Evolutionary conservation across 2,113 vertebrate species (phyloP).

Genomic region (Salvelinus alpinus): DNA sequence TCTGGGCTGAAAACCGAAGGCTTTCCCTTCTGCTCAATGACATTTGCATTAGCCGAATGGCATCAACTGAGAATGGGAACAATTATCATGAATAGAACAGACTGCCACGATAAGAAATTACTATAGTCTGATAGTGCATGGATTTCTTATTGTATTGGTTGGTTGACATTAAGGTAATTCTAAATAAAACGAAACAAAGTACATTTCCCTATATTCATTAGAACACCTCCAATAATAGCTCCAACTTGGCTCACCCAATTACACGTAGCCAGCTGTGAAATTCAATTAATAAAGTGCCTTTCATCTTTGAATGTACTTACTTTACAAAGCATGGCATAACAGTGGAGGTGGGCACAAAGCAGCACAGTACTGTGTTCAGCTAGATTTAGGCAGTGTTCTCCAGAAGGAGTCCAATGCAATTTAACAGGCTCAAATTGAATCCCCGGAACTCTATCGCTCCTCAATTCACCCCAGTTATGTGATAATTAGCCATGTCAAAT

Average conservation of each 20-base stretch:
- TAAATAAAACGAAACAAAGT: neutral
- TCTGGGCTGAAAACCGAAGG: neutral
- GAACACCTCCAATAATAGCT: neutral
- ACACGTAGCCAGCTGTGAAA: constrained; percentile 8
- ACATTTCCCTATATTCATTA: constrained; percentile 4
- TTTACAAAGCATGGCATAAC: neutral
- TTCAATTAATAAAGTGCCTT: neutral
- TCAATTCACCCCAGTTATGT: neutral
- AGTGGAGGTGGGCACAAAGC: no score
- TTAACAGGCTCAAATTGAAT: neutral
- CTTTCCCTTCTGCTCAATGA: neutral
- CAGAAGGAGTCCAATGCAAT: neutral
- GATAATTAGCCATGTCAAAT: no score
- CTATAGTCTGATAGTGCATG: neutral
- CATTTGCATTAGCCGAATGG: constrained; percentile 9
- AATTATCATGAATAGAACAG: constrained; percentile 4
- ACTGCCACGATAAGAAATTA: neutral
- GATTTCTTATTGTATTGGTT: constrained; percentile 2
- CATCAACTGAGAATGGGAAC: constrained; percentile 2
- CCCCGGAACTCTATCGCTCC: no score
- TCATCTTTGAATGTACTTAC: constrained; percentile 1
- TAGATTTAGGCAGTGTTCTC: neutral
- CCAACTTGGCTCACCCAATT: constrained; percentile 5
- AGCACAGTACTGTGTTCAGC: neutral
- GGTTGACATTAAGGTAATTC: constrained; percentile 10